phyloP scores from a whole-genome alignment of 2,113 vertebrate species.

The Polypterus senegalus region DNA sequence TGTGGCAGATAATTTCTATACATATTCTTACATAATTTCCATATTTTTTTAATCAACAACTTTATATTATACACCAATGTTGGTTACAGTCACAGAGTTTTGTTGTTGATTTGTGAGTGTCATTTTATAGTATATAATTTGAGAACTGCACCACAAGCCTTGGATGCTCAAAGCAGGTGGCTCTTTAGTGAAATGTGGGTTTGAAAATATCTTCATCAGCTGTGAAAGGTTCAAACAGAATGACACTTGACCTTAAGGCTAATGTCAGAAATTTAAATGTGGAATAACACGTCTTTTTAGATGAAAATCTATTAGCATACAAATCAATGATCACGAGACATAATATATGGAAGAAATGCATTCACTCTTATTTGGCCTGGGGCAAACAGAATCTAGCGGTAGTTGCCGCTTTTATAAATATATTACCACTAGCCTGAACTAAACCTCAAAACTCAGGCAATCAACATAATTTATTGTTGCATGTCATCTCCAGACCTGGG shows the following conservation, averaged over 20 bases:
- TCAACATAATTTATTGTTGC: background rate
- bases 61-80: no score
- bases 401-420: constrained; percentile 15
- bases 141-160: no score
- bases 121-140: no score
- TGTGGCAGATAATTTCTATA: no score
- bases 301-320: constrained; percentile 21
- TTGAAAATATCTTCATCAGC: background rate
- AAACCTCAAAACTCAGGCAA: background rate
- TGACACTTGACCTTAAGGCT: constrained; percentile 16
- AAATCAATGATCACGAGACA: constrained; percentile 21
- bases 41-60: no score
- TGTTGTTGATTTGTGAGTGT: no score
- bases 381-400: constrained; percentile 8
- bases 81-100: no score
- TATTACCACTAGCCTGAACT: constrained; percentile 14
- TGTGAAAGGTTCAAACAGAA: constrained; percentile 1
- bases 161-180: no score
- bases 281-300: constrained; percentile 8
- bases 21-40: no score
- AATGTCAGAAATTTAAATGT: constrained; percentile 13
- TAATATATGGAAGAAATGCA: constrained; percentile 15
- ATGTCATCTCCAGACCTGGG: background rate
- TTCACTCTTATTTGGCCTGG: constrained; percentile 13
- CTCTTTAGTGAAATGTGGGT: no score